phyloP scores from a whole-genome alignment of 2,797 vertebrate genomes.

The Dryobates pubescens region DNA sequence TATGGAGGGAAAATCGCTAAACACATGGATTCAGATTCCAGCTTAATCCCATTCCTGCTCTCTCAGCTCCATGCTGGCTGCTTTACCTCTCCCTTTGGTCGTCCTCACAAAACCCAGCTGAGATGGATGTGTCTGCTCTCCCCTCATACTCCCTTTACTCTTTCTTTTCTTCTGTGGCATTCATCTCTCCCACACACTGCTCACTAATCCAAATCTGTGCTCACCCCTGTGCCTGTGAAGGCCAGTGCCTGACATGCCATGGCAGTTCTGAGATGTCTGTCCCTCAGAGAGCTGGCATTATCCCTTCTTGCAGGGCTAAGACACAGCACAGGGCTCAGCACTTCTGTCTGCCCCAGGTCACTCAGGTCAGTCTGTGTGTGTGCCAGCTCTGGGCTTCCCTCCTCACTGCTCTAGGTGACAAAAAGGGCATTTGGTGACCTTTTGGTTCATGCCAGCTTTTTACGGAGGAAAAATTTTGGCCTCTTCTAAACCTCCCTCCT shows the following conservation, averaged over 20 bases:
- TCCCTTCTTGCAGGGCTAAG: neutral
- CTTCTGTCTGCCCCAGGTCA: neutral
- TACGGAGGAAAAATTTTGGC: neutral
- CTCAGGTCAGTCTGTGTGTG: neutral
- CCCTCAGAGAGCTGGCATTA: neutral
- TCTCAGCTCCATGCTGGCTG: neutral
- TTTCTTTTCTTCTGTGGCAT: neutral
- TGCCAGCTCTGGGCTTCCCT: neutral
- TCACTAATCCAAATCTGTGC: neutral
- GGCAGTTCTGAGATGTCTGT: neutral
- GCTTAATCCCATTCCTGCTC: neutral
- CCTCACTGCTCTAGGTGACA: neutral
- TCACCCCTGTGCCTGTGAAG: neutral
- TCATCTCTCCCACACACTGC: neutral
- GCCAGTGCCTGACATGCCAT: neutral
- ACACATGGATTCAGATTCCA: neutral
- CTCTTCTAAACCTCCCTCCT: neutral
- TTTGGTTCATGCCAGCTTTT: neutral
- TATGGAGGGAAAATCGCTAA: neutral
- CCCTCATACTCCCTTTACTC: neutral
- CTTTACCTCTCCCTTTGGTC: neutral
- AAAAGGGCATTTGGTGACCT: neutral
- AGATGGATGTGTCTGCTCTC: neutral
- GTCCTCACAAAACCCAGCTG: neutral
- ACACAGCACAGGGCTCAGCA: neutral